Evolutionary conservation across 1,140 invertebrate species (phyloP).

Genomic region (Tachypleus tridentatus): DNA sequence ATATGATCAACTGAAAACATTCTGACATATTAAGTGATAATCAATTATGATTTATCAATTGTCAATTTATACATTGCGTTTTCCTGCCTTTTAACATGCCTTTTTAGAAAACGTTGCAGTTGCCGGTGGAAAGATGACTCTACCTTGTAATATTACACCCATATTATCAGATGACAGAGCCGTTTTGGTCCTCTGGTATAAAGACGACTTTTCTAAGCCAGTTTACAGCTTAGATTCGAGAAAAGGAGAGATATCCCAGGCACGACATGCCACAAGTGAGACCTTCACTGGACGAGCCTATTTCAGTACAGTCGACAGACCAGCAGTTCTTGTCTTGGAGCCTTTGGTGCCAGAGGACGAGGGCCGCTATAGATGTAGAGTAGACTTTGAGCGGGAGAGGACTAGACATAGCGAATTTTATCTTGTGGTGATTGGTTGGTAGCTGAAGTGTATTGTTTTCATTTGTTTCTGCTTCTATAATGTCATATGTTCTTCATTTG

Average conservation of each 20-base stretch:
- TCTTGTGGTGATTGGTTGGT: constrained; percentile 23
- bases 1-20: too few relatives aligned
- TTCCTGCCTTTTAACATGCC: too few relatives aligned
- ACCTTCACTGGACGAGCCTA: constrained; percentile 14
- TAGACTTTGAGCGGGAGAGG: constrained; percentile 22
- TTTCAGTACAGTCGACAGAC: constrained; percentile 16
- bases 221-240: constrained; percentile 48
- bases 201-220: constrained; percentile 46
- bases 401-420: constrained; percentile 19
- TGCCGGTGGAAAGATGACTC: constrained; percentile 54
- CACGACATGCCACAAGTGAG: constrained; percentile 18
- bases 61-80: too few relatives aligned
- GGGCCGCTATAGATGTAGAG: constrained; percentile 23
- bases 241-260: constrained; percentile 13
- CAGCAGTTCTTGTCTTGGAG: constrained; percentile 17
- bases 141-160: constrained; percentile 65
- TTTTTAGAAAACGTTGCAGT: constrained; percentile 39
- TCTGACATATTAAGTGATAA: too few relatives aligned
- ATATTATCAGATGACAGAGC: constrained; percentile 55
- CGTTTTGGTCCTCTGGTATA: constrained; percentile 72
- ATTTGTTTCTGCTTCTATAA: too few relatives aligned
- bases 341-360: constrained; percentile 16
- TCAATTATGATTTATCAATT: too few relatives aligned
- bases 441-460: too few relatives aligned
- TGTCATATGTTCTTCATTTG: too few relatives aligned